These are phyloP conservation scores for Oryzias sinensis DNA, from an alignment of 2,797 vertebrate genomes.

Conservation along the genomic window DNA sequence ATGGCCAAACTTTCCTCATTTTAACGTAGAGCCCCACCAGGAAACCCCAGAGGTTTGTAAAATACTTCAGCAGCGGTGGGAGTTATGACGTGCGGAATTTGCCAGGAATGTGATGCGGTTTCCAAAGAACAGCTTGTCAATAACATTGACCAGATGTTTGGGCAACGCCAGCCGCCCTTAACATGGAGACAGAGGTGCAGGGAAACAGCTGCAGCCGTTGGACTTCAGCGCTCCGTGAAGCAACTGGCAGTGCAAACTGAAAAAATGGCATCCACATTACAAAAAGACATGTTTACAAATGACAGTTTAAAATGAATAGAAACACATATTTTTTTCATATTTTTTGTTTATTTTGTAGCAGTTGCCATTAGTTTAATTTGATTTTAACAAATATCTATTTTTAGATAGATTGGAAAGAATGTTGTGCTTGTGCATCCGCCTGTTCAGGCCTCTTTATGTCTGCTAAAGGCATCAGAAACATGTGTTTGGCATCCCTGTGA, in stretches of 20 bases:
- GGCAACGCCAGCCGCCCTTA: constrained; percentile 42
- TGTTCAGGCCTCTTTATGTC: no score
- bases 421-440: no score
- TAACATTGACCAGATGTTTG: constrained; percentile 64
- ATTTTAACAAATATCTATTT: no score
- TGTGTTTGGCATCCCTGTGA: no score
- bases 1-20: constrained; percentile 28
- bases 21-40: constrained; percentile 3
- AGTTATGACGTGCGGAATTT: constrained; percentile 49
- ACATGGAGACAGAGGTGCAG: constrained; percentile 24
- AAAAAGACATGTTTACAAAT: no score
- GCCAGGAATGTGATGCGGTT: constrained; percentile 43
- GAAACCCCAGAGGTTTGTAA: constrained; percentile 26
- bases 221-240: not conserved
- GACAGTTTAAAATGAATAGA: no score
- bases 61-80: constrained; percentile 30
- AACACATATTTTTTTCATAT: no score
- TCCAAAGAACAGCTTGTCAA: constrained; percentile 28
- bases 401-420: no score
- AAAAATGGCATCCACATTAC: no score
- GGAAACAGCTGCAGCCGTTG: constrained; percentile 35
- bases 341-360: no score
- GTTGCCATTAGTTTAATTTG: no score
- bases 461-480: no score
- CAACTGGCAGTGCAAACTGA: not conserved